phyloP scores from a whole-genome alignment of 1,140 invertebrate genomes.

The Eriocheir sinensis region DNA sequence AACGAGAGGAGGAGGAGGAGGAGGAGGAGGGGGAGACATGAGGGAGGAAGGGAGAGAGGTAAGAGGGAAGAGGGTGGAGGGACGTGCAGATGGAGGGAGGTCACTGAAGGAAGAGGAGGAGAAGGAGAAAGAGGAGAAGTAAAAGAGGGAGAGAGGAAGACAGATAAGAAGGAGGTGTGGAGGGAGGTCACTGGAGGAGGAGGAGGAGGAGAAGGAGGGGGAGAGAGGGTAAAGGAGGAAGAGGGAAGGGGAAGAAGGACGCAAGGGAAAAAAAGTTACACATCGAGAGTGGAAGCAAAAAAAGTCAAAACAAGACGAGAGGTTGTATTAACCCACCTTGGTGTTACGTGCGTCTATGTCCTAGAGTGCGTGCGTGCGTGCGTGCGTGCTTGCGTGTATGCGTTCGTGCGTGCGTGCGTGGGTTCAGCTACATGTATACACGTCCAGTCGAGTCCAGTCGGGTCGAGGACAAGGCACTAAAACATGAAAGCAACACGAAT shows the following conservation, averaged over 20 bases:
- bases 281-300: not conserved
- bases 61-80: too few species aligned
- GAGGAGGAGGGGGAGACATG: too few species aligned
- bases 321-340: conserved; percentile 1
- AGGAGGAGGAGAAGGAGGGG: too few species aligned
- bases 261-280: not conserved
- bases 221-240: too few species aligned
- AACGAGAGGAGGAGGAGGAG: too few species aligned
- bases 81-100: too few species aligned
- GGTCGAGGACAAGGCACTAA: not conserved
- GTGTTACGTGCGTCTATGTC: conserved; percentile 37
- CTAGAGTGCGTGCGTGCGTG: conserved; percentile 35
- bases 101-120: not conserved
- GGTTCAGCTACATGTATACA: not conserved
- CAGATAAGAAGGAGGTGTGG: not conserved
- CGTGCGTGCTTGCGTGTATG: conserved; percentile 39
- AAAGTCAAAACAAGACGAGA: not conserved
- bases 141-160: not conserved
- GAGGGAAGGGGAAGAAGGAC: not conserved
- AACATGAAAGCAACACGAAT: not conserved
- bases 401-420: not conserved
- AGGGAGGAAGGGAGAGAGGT: too few species aligned
- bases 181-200: too few species aligned
- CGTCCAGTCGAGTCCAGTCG: not conserved
- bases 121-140: not conserved